Percentiles rank a stretch among this genome's conserved stretches.
These are phyloP conservation scores for Tetrax tetrax DNA, from an alignment of 2,113 vertebrate genomes.

Conservation along the genomic window DNA sequence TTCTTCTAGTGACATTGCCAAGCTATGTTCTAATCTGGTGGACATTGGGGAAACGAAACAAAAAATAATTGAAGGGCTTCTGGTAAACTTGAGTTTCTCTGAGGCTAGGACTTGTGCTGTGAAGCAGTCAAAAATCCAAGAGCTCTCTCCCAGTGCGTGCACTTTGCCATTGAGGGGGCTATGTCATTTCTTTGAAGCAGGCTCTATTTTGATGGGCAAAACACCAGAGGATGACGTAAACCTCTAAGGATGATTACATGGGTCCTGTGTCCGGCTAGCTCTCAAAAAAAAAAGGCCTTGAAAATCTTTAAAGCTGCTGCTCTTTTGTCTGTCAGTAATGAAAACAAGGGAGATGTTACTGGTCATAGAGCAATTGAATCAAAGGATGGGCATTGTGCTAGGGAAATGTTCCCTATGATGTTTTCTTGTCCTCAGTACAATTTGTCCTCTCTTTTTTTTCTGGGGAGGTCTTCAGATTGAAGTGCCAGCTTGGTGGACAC, in stretches of 20 bases:
- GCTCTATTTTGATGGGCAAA: slow-evolving; percentile 73
- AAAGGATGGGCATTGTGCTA: neutral
- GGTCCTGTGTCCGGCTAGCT: slow-evolving; percentile 44
- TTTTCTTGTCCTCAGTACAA: neutral
- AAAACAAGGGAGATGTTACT: slow-evolving; percentile 10
- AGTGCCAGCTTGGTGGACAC: neutral
- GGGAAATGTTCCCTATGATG: neutral
- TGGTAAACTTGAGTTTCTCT: slow-evolving; percentile 33
- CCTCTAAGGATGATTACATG: slow-evolving; percentile 59
- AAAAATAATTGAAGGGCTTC: slow-evolving; percentile 16
- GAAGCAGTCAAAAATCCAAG: slow-evolving; percentile 53
- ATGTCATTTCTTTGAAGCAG: slow-evolving; percentile 73
- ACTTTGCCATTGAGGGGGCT: slow-evolving; percentile 61
- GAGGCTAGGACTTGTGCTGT: slow-evolving; percentile 44
- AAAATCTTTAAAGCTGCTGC: slow-evolving; percentile 18
- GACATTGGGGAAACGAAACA: neutral
- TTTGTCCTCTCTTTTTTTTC: neutral
- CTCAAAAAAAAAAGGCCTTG: slow-evolving; percentile 19
- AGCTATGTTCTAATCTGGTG: slow-evolving; percentile 54
- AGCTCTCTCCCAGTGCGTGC: slow-evolving; percentile 58
- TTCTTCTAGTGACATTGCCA: slow-evolving; percentile 52
- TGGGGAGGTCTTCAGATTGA: neutral
- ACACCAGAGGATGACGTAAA: slow-evolving; percentile 74
- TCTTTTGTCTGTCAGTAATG: slow-evolving; percentile 30
- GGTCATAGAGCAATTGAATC: neutral